Conservation (phyloP, 2,888 invertebrate genomes). For the Drosophila parthenogenetica region DNA sequence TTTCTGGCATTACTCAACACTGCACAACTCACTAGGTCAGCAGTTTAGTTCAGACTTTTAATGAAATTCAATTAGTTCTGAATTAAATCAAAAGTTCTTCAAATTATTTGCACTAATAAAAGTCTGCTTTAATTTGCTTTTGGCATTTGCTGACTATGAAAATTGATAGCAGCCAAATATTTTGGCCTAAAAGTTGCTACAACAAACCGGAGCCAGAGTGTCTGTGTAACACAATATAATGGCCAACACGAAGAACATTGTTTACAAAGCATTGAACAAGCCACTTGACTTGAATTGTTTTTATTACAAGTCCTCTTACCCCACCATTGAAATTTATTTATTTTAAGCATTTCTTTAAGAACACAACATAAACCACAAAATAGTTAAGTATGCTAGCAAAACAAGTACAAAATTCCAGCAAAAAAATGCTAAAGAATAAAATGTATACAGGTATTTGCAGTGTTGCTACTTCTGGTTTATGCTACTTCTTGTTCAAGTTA, state of each 20-base stretch:
- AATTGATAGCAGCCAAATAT: constrained; percentile 52
- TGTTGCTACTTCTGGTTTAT: constrained; percentile 13
- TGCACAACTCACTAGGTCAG: no score
- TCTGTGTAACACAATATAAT: constrained; percentile 40
- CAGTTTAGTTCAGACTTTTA: neutral
- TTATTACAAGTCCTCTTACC: constrained; percentile 24
- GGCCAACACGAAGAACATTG: constrained; percentile 31
- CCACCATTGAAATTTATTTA: constrained; percentile 45
- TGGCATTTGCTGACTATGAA: constrained; percentile 65
- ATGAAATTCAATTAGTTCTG: neutral
- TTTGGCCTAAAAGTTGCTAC: constrained; percentile 28
- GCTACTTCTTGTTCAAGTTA: constrained; percentile 17
- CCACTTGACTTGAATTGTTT: constrained; percentile 59
- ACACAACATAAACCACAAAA: neutral
- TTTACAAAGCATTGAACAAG: constrained; percentile 42
- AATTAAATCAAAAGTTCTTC: no score
- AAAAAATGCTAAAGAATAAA: neutral
- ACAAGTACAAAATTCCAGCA: neutral
- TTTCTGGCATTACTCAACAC: no score
- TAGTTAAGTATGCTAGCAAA: neutral
- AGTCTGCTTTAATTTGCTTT: constrained; percentile 30
- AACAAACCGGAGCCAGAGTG: neutral
- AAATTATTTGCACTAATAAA: neutral
- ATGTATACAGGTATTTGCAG: constrained; percentile 20
- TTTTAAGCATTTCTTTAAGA: constrained; percentile 21